Evolutionary conservation across 2,113 vertebrate genomes (phyloP), one percentile per base, ranked within the genome.

Genomic region (Bufo gargarizans): DNA sequence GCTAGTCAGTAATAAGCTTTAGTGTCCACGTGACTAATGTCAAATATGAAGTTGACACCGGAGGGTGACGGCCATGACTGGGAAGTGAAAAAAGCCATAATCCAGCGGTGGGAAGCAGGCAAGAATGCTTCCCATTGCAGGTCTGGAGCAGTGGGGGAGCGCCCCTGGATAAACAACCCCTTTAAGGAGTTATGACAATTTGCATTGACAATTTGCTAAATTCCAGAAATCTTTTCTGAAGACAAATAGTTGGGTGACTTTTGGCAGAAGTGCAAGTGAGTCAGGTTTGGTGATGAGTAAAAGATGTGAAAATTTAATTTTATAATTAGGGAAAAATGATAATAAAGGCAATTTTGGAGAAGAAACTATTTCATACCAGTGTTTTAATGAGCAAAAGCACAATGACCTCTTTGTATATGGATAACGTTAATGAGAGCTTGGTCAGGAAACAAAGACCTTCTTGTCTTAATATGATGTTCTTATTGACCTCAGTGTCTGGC

Each of bases 311-410:
- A 86, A 11, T 87, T 14, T 1, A 71, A 56, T 58, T 69, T 69
- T 80, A 45, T 77, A 19, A 56, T 59, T 50, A 58, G 86, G 86
- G 63, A 67, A 87, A 81, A 87, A 67, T 4, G 50, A 81, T 71
- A 81, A 72, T 72, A 71, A 82, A 59, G 78, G 65, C 78, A 87
- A 87, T 87, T 82, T 82, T 17, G n/a, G 43, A 82, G 43, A 71
- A 17, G 4, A 77, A 82, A 61, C 61, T 33, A n/a, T 82, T 88
- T 82, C 16, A 55, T 11, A 49, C 77, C 65, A 71, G 20, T 6
- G 63, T 87, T 71, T 82, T 88, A 88, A 88, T 88, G 86, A 88
- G 86, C 78, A 76, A 53, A 61, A 82, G 4, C 33, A 88, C 61
- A 87, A 82, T 58, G 56, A 74, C 78, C 56, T 82, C 78, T 88